Conservation (phyloP, 2,113 vertebrate species). For the Dromiciops gliroides region DNA sequence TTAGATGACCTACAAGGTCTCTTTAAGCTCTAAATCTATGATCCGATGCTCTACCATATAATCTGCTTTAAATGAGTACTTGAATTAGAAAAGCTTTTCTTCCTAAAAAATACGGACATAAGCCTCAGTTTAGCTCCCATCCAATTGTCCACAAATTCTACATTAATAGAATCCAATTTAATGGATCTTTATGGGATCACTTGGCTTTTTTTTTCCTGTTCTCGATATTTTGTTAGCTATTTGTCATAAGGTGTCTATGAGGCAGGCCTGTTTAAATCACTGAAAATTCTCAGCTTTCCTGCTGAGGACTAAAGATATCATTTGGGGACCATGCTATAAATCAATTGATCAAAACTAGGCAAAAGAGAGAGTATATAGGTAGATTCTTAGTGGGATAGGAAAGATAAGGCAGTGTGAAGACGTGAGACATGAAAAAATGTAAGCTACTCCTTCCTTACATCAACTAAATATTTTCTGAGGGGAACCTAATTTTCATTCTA, state of each 20-base stretch:
- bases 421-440: not conserved
- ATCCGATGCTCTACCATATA: not conserved
- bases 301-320: not conserved
- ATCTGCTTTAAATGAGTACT: not conserved
- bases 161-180: not conserved
- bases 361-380: slow-evolving; percentile 17
- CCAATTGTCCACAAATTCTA: not conserved
- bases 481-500: not conserved
- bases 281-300: not conserved
- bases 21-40: not conserved
- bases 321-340: slow-evolving; percentile 17
- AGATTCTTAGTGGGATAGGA: not conserved
- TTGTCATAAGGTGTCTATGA: not conserved
- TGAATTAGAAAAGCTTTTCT: not conserved
- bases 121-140: not conserved
- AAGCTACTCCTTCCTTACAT: not conserved
- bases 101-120: not conserved
- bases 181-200: not conserved
- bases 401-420: not conserved
- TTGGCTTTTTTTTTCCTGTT: not conserved
- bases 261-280: not conserved
- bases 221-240: not conserved
- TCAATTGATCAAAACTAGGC: slow-evolving; percentile 33
- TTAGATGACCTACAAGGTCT: not conserved
- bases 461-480: not conserved